Conservation (phyloP, 64 coral and sea anemone species). For the Stichodactyla mertensii region DNA sequence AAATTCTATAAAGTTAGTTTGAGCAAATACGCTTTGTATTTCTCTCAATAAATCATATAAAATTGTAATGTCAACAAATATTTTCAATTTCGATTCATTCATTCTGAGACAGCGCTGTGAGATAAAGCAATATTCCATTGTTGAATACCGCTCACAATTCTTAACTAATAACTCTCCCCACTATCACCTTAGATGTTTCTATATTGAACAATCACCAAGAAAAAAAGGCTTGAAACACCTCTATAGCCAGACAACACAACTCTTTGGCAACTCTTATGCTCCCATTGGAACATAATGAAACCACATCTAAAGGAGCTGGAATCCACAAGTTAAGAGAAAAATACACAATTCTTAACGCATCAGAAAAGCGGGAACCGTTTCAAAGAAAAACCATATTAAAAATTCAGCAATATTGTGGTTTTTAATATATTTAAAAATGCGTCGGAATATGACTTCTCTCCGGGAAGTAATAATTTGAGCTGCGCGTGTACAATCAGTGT, state of each 20-base stretch:
- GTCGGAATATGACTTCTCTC: conserved; percentile 8
- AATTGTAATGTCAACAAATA: conserved; percentile 1
- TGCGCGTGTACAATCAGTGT: background rate
- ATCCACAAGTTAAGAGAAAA: background rate
- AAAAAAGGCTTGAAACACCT: no score
- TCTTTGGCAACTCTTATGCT: background rate
- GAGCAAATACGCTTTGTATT: background rate
- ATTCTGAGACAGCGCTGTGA: background rate
- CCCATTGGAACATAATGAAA: background rate
- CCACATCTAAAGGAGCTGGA: background rate
- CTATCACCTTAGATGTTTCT: no score
- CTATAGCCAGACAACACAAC: background rate
- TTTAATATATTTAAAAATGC: conserved; percentile 22
- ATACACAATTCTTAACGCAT: background rate
- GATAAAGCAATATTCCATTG: background rate
- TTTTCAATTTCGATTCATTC: conserved; percentile 1
- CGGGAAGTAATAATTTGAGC: background rate
- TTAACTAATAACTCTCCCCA: background rate
- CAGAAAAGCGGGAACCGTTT: background rate
- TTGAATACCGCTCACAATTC: background rate
- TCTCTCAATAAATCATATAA: background rate
- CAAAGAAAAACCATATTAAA: background rate
- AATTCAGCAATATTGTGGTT: conserved; percentile 1
- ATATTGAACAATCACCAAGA: no score
- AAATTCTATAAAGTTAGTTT: no score